phyloP scores from a whole-genome alignment of 2,888 invertebrate genomes.

The Strigamia transsilvanica region DNA sequence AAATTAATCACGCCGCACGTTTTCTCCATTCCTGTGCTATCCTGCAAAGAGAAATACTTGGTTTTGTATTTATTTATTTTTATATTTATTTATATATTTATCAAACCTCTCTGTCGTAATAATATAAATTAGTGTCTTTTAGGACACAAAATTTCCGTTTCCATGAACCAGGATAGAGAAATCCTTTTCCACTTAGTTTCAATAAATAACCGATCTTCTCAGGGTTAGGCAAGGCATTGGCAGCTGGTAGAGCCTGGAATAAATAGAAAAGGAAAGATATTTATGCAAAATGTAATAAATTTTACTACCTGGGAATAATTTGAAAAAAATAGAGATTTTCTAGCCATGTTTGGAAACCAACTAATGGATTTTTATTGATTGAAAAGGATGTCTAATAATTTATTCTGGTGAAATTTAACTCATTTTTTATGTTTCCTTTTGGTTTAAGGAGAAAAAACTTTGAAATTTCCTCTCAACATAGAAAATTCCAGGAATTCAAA shows the following conservation, averaged over 20 bases:
- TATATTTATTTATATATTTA: not conserved
- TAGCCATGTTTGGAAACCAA: constrained; percentile 6
- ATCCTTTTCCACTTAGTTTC: constrained; percentile 51
- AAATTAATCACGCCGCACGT: constrained; percentile 61
- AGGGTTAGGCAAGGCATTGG: constrained; percentile 1
- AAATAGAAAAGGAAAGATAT: not conserved
- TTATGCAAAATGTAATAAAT: not conserved
- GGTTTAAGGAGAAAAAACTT: not conserved
- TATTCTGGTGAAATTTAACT: not conserved
- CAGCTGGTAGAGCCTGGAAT: constrained; percentile 46
- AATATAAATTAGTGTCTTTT: constrained; percentile 39
- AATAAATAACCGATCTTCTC: constrained; percentile 48
- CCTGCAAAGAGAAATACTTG: constrained; percentile 54
- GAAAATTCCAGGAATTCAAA: constrained; percentile 13
- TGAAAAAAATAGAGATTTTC: constrained; percentile 18
- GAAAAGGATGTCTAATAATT: constrained; percentile 7
- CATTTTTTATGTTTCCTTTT: not conserved
- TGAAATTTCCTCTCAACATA: constrained; percentile 7
- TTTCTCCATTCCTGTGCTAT: constrained; percentile 60
- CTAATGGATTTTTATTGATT: constrained; percentile 17
- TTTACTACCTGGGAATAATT: not conserved
- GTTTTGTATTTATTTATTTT: not conserved
- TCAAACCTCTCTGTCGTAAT: constrained; percentile 46
- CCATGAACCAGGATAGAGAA: constrained; percentile 50
- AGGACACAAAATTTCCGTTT: constrained; percentile 41